Evolutionary conservation across 2,113 vertebrate species (phyloP).

Genomic region (Columba janthina): DNA sequence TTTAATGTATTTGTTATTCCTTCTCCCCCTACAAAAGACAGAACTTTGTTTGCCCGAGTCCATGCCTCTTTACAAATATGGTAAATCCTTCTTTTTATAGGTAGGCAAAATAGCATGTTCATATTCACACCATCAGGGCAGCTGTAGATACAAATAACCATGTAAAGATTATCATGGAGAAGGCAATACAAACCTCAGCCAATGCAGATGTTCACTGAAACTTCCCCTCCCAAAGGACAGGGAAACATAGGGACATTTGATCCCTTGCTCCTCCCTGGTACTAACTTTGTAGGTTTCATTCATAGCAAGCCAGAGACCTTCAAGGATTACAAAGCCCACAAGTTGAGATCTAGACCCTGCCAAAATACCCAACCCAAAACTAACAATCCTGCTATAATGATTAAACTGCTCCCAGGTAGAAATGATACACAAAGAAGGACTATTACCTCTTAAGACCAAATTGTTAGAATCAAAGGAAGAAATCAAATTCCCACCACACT

Average conservation of each 20-base stretch:
- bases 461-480: not conserved
- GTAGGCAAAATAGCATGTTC: not conserved
- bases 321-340: not conserved
- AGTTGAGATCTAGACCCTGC: not conserved
- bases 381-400: not conserved
- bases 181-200: not conserved
- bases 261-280: not conserved
- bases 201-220: not conserved
- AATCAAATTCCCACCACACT: not conserved
- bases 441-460: not conserved
- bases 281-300: not conserved
- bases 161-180: not conserved
- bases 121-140: not conserved
- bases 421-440: not conserved
- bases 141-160: not conserved
- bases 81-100: not conserved
- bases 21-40: not conserved
- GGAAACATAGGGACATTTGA: not conserved
- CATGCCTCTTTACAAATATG: not conserved
- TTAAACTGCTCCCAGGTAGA: not conserved
- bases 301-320: not conserved
- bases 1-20: not conserved
- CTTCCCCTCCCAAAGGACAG: not conserved
- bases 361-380: not conserved
- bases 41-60: not conserved